phyloP scores from a whole-genome alignment of 2,797 vertebrate species.

The Rhodeus uyekii region DNA sequence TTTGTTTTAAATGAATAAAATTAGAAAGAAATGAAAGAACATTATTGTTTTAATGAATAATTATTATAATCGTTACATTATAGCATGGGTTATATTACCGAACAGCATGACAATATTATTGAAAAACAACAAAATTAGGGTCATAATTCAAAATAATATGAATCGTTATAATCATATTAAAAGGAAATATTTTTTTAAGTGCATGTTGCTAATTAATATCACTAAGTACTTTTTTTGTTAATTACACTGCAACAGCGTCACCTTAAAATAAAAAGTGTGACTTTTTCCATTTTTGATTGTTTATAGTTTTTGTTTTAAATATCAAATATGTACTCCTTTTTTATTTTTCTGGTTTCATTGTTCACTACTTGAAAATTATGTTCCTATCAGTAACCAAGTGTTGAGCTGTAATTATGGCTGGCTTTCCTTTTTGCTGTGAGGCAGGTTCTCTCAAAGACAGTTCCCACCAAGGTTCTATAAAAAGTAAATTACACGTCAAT shows the following conservation, averaged over 20 bases:
- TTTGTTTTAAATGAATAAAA: not conserved
- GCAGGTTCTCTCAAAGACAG: conserved; percentile 36
- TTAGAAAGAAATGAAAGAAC: not conserved
- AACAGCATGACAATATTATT: not conserved
- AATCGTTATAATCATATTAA: not conserved
- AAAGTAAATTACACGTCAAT: conserved; percentile 43
- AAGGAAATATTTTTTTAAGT: not conserved
- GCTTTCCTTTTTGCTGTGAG: conserved; percentile 17
- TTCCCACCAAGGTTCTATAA: conserved; percentile 32
- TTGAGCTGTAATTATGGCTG: conserved; percentile 27
- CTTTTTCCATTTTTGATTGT: not conserved
- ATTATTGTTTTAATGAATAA: not conserved
- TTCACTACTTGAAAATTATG: not conserved
- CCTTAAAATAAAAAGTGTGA: not conserved
- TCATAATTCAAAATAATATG: not conserved
- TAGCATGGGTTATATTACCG: not conserved
- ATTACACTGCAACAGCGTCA: not conserved
- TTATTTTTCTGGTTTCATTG: not conserved
- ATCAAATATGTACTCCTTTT: not conserved
- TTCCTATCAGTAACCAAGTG: conserved; percentile 26
- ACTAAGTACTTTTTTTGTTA: not conserved
- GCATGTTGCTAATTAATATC: too few relatives aligned
- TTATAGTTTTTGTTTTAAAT: conserved; percentile 5
- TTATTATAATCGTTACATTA: not conserved
- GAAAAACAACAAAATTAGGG: not conserved